Percentiles rank a stretch among this genome's conserved stretches.
These are phyloP conservation scores for Trinorchestia longiramus DNA, from an alignment of 1,140 invertebrate species.

Conservation along the genomic window DNA sequence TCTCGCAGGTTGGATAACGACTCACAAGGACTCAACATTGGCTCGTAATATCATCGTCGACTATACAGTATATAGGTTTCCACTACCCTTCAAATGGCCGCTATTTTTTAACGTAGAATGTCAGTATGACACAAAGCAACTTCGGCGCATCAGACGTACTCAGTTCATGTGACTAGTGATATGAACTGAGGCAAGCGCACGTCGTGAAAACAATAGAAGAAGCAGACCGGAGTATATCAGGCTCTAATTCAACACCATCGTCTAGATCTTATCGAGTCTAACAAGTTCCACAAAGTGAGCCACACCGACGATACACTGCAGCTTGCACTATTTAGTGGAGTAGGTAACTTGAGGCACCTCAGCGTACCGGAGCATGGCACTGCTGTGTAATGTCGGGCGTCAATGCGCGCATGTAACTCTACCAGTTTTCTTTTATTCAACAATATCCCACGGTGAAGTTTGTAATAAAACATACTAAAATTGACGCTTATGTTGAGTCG, in stretches of 20 bases:
- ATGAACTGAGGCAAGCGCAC: background rate
- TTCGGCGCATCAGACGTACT: background rate
- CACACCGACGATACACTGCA: background rate
- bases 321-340: background rate
- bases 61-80: background rate
- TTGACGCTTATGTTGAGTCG: background rate
- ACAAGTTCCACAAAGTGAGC: constrained; percentile 5
- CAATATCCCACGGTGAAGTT: background rate
- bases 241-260: background rate
- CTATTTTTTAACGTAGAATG: background rate
- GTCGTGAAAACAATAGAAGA: background rate
- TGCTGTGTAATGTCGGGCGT: background rate
- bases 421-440: background rate
- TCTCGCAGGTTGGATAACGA: background rate
- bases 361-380: background rate
- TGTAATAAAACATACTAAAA: background rate
- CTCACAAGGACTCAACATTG: background rate
- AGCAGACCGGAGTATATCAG: background rate
- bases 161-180: background rate
- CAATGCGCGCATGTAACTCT: background rate
- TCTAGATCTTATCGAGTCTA: background rate
- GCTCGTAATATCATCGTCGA: background rate
- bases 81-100: background rate
- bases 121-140: background rate
- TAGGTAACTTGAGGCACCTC: background rate